Percentiles rank a stretch among this genome's conserved stretches.
Evolutionary conservation across 1,140 invertebrate species (phyloP).

Genomic region (Lerema accius): DNA sequence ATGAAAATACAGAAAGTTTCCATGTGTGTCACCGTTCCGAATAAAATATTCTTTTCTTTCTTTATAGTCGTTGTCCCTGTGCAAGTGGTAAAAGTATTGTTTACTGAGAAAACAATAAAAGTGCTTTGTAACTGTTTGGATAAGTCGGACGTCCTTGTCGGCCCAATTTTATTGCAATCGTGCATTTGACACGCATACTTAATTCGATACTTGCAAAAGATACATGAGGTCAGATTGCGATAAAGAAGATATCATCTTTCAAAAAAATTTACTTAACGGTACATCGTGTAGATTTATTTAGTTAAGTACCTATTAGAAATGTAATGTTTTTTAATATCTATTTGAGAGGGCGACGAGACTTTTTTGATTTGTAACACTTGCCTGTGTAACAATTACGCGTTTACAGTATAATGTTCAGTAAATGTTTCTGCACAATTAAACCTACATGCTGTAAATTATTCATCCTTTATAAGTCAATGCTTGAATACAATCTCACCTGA

Average conservation of each 20-base stretch:
- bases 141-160: conserved; percentile 21
- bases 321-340: not conserved
- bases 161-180: conserved; percentile 13
- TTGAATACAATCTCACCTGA: too few species aligned
- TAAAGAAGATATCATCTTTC: too few species aligned
- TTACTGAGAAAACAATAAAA: conserved; percentile 56
- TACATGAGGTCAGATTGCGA: not conserved
- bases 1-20: conserved; percentile 76
- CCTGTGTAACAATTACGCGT: too few species aligned
- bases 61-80: conserved; percentile 58
- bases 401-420: too few species aligned
- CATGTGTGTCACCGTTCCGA: conserved; percentile 69
- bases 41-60: conserved; percentile 77
- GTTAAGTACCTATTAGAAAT: not conserved
- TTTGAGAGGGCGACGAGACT: too few species aligned
- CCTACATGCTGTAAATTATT: too few species aligned
- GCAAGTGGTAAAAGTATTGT: conserved; percentile 67
- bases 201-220: not conserved
- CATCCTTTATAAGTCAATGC: too few species aligned
- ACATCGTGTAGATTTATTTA: too few species aligned
- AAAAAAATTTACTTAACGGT: too few species aligned
- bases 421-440: too few species aligned
- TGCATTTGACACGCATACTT: not conserved
- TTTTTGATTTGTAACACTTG: too few species aligned
- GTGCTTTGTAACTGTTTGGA: conserved; percentile 42